Conservation (phyloP, 1,140 invertebrate genomes). For the Ostrea edulis region DNA sequence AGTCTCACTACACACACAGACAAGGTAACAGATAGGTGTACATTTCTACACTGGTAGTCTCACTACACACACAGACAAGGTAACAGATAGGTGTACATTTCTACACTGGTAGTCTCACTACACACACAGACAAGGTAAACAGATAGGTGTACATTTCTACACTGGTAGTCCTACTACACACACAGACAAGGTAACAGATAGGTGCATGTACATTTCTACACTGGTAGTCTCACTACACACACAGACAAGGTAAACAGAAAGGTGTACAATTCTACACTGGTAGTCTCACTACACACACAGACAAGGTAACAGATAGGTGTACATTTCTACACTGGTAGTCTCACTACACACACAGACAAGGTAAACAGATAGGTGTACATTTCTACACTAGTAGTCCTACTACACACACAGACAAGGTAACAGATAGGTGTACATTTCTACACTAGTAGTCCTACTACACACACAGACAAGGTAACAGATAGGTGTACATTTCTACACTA, state of each 20-base stretch:
- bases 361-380: conserved; percentile 54
- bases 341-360: conserved; percentile 79
- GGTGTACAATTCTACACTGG: too few species aligned
- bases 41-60: too few species aligned
- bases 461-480: conserved; percentile 80
- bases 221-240: too few species aligned
- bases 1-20: conserved; percentile 79
- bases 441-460: too few species aligned
- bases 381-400: too few species aligned
- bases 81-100: conserved; percentile 44
- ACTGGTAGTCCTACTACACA: too few species aligned
- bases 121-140: conserved; percentile 80
- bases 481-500: not conserved
- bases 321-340: too few species aligned
- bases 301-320: conserved; percentile 65
- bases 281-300: conserved; percentile 78
- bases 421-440: not conserved
- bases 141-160: not conserved
- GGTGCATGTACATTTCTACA: too few species aligned
- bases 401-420: conserved; percentile 80
- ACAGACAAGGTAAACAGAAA: conserved; percentile 80
- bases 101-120: too few species aligned
- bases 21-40: conserved; percentile 61
- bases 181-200: conserved; percentile 80
- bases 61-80: conserved; percentile 80